A percentile compares a stretch with the other conserved stretches of the same genome.
Conservation (phyloP, 2,797 vertebrate species). For the Clarias platycephalus region DNA sequence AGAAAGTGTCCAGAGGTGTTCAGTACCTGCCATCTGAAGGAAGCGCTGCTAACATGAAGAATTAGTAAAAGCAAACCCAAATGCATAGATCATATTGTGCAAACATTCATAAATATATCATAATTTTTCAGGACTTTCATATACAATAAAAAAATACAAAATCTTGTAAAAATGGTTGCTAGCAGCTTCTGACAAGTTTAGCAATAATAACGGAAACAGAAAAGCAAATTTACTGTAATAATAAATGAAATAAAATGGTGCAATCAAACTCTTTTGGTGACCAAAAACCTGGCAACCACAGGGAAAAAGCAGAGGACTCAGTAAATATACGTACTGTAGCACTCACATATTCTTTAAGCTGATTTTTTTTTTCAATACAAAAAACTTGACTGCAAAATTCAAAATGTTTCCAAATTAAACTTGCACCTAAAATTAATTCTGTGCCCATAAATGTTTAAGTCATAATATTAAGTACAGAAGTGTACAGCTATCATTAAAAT, state of each 20-base stretch:
- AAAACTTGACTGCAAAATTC: neutral
- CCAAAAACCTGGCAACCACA: neutral
- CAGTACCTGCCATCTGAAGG: slow-evolving; percentile 14
- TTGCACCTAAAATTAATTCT: neutral
- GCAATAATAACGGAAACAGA: too few relatives aligned
- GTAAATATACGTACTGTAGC: neutral
- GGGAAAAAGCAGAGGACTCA: neutral
- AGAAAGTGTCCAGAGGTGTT: slow-evolving; percentile 10
- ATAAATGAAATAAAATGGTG: too few relatives aligned
- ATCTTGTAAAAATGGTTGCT: neutral
- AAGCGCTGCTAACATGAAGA: slow-evolving; percentile 27
- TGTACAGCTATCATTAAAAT: neutral
- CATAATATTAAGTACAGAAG: slow-evolving; percentile 4
- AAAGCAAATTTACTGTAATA: too few relatives aligned
- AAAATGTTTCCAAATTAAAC: neutral
- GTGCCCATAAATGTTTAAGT: neutral
- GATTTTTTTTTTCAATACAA: neutral
- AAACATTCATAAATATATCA: slow-evolving; percentile 4
- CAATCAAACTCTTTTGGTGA: neutral
- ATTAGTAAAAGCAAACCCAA: slow-evolving; percentile 17
- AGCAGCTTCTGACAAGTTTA: neutral
- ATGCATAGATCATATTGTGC: slow-evolving; percentile 20
- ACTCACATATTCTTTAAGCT: neutral
- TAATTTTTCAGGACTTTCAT: neutral
- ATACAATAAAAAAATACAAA: too few relatives aligned